phyloP scores from a whole-genome alignment of 2,888 invertebrate genomes.

The Cremastinae sp. region DNA sequence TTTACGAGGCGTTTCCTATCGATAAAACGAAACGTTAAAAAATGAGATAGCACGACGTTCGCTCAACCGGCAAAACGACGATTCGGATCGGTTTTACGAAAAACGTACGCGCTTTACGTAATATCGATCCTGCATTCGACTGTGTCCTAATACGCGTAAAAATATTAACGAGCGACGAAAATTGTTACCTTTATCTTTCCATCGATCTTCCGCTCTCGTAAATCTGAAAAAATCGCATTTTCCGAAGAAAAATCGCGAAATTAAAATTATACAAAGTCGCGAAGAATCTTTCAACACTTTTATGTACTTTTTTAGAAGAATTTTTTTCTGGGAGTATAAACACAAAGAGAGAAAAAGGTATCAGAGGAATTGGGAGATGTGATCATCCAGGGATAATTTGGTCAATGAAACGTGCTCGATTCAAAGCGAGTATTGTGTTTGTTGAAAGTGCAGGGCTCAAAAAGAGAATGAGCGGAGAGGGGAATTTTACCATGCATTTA shows the following conservation, averaged over 20 bases:
- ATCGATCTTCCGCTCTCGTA: too few relatives aligned
- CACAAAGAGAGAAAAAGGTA: not conserved
- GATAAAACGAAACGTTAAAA: slow-evolving; percentile 50
- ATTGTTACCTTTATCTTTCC: too few relatives aligned
- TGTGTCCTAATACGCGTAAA: not conserved
- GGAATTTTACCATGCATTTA: slow-evolving; percentile 47
- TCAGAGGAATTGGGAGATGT: slow-evolving; percentile 12
- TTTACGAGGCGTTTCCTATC: slow-evolving; percentile 47
- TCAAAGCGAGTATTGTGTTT: slow-evolving; percentile 23
- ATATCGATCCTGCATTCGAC: slow-evolving; percentile 4
- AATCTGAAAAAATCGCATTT: not conserved
- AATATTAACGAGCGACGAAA: not conserved
- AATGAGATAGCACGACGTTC: slow-evolving; percentile 31
- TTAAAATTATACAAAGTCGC: not conserved
- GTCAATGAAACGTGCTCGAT: slow-evolving; percentile 19
- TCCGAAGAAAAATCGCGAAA: too few relatives aligned
- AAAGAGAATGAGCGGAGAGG: slow-evolving; percentile 15
- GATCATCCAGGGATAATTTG: slow-evolving; percentile 10
- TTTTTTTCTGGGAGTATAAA: not conserved
- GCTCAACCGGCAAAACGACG: slow-evolving; percentile 27
- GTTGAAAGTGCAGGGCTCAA: slow-evolving; percentile 28
- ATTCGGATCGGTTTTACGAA: slow-evolving; percentile 25
- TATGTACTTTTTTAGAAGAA: not conserved
- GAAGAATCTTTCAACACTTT: not conserved
- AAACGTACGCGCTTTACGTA: not conserved